Evolutionary conservation across 2,888 invertebrate genomes (phyloP).

Genomic region (Cephalotes varians): DNA sequence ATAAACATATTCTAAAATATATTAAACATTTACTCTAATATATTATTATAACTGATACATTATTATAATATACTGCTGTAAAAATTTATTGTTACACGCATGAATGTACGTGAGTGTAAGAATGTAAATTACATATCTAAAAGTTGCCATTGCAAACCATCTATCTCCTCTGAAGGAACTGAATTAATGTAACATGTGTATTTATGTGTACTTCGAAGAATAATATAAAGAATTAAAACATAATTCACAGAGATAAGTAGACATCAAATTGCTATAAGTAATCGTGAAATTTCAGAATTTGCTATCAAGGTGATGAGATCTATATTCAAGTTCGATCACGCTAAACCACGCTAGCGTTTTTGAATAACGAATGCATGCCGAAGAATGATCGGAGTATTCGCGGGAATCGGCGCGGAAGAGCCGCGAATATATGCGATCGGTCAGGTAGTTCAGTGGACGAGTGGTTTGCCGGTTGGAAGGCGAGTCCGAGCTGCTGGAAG

Average conservation of each 20-base stretch:
- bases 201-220: not conserved
- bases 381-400: conserved; percentile 41
- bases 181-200: not conserved
- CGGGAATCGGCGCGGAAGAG: conserved; percentile 60
- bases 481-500: conserved; percentile 74
- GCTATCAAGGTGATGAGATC: not conserved
- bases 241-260: not conserved
- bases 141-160: not conserved
- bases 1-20: not conserved
- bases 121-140: not conserved
- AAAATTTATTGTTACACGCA: not conserved
- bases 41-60: not conserved
- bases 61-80: not conserved
- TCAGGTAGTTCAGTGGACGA: conserved; percentile 76
- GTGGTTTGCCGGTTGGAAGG: conserved; percentile 75
- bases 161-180: not conserved
- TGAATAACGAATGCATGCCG: conserved; percentile 4
- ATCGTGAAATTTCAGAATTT: not conserved
- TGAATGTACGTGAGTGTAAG: not conserved
- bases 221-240: conserved; percentile 6
- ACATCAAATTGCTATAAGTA: not conserved
- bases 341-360: conserved; percentile 8
- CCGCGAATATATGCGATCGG: conserved; percentile 70
- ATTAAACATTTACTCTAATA: too few relatives aligned
- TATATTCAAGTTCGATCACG: not conserved